Evolutionary conservation across 2,797 vertebrate species (phyloP).

Genomic region (Coranthus polyacanthus): DNA sequence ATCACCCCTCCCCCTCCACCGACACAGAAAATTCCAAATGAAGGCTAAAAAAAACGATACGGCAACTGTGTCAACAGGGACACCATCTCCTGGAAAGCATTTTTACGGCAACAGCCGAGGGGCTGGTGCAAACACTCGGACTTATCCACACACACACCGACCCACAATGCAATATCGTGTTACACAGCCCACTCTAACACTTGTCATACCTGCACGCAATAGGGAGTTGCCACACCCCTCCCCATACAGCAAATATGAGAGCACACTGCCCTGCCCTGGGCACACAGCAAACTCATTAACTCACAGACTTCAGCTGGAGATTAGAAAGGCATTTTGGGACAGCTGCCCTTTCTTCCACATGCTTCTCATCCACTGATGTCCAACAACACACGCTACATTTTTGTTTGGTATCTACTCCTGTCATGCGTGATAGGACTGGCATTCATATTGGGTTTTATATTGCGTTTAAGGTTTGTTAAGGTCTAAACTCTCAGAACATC

Average conservation of each 20-base stretch:
- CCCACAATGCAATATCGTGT: constrained; percentile 74
- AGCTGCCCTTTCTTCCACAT: constrained; percentile 74
- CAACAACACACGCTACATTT: constrained; percentile 45
- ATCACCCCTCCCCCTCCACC: constrained; percentile 47
- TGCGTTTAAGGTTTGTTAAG: too few relatives aligned
- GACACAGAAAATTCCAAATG: constrained; percentile 83
- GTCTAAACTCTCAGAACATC: not conserved
- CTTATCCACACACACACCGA: constrained; percentile 33
- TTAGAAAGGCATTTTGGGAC: constrained; percentile 77
- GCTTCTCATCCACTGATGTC: constrained; percentile 56
- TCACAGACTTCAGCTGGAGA: constrained; percentile 72
- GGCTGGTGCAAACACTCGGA: constrained; percentile 52
- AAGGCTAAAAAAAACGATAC: constrained; percentile 88
- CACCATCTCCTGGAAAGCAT: constrained; percentile 75
- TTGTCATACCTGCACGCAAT: constrained; percentile 83
- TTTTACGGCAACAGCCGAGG: constrained; percentile 70
- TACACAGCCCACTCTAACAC: constrained; percentile 68
- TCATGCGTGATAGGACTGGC: constrained; percentile 1
- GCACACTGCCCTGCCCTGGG: constrained; percentile 64
- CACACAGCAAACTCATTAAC: constrained; percentile 74
- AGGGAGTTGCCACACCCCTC: constrained; percentile 69
- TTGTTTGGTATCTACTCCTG: constrained; percentile 28
- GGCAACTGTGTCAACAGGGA: constrained; percentile 90
- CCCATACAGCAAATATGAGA: constrained; percentile 60
- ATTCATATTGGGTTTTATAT: not conserved